Evolutionary conservation across 2,888 invertebrate genomes (phyloP).

Genomic region (Noctua janthe): DNA sequence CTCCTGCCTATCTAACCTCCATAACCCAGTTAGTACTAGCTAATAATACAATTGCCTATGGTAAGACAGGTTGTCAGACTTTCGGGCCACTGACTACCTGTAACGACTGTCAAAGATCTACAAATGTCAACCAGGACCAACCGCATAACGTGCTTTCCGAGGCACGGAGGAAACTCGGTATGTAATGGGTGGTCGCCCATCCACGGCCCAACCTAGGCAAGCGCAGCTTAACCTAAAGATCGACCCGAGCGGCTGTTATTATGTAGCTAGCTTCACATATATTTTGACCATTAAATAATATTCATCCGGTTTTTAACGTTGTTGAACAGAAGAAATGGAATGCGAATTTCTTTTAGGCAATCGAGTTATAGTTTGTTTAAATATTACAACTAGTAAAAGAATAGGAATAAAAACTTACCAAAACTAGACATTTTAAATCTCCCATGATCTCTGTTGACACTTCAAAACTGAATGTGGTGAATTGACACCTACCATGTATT

Average conservation of each 20-base stretch:
- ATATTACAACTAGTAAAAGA: neutral
- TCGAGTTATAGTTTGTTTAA: neutral
- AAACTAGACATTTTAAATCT: slow-evolving; percentile 35
- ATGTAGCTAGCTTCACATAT: neutral
- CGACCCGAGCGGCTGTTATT: neutral
- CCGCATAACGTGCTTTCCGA: too few relatives aligned
- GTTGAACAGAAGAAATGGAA: neutral
- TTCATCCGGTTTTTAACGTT: too few relatives aligned
- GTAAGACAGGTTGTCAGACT: too few relatives aligned
- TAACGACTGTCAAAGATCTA: too few relatives aligned
- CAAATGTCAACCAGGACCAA: too few relatives aligned
- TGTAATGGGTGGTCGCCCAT: neutral
- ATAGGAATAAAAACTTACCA: slow-evolving; percentile 33
- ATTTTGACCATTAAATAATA: too few relatives aligned
- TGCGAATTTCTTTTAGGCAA: neutral
- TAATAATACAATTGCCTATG: too few relatives aligned
- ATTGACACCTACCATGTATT: slow-evolving; percentile 8
- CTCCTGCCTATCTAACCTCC: too few relatives aligned
- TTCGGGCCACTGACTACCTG: too few relatives aligned
- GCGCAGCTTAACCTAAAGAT: neutral
- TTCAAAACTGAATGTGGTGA: slow-evolving; percentile 34
- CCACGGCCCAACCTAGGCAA: neutral
- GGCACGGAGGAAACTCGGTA: too few relatives aligned
- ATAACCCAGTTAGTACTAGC: too few relatives aligned
- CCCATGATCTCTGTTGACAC: slow-evolving; percentile 38